Evolutionary conservation across 1,140 invertebrate genomes (phyloP).

Genomic region (Laodelphax striatellus): DNA sequence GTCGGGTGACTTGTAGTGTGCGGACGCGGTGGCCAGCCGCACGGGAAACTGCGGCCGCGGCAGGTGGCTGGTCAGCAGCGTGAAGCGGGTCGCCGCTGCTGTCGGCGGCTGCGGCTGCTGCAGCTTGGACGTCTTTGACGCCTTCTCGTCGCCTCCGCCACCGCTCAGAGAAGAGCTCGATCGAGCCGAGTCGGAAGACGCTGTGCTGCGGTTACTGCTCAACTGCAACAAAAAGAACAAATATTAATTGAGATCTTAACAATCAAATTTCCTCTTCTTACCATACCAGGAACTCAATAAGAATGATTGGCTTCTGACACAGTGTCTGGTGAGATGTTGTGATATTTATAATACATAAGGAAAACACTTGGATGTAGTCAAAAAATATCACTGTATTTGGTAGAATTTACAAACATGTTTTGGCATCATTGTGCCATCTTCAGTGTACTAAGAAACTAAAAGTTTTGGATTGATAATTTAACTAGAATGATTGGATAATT

Average conservation of each 20-base stretch:
- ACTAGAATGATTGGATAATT: not conserved
- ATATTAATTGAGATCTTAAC: not conserved
- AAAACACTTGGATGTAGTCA: too few relatives aligned
- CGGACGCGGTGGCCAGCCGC: constrained; percentile 29
- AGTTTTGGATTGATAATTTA: too few relatives aligned
- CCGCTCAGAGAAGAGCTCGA: not conserved
- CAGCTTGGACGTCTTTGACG: constrained; percentile 13
- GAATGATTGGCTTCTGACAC: too few relatives aligned
- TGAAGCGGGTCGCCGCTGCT: constrained; percentile 48
- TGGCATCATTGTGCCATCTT: too few relatives aligned
- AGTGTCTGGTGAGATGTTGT: too few relatives aligned
- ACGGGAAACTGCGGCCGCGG: constrained; percentile 59
- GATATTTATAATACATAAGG: too few relatives aligned
- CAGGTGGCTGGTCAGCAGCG: constrained; percentile 56
- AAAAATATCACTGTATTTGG: too few relatives aligned
- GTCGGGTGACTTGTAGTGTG: constrained; percentile 26
- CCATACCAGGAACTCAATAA: too few relatives aligned
- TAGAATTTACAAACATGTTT: too few relatives aligned
- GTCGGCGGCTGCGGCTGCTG: constrained; percentile 15
- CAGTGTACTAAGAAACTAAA: too few relatives aligned
- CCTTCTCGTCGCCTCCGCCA: not conserved
- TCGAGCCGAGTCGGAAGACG: not conserved
- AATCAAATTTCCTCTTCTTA: not conserved
- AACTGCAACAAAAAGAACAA: not conserved
- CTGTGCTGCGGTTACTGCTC: not conserved